A percentile compares a stretch with the other conserved stretches of the same genome.
Evolutionary conservation across 1,140 invertebrate species (phyloP).

Genomic region (Drosophila virilis): DNA sequence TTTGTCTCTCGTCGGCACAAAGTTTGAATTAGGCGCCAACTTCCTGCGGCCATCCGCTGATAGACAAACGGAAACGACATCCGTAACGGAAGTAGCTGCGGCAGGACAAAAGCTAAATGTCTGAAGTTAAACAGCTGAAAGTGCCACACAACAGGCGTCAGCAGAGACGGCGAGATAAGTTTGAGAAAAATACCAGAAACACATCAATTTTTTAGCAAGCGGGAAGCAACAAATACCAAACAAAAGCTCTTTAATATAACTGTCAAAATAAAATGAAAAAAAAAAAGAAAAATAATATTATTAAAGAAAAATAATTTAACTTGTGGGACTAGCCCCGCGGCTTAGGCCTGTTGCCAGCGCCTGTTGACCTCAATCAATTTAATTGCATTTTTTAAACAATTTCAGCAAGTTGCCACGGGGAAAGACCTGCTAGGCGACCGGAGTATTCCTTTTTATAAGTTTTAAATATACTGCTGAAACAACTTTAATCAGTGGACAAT

Average conservation of each 20-base stretch:
- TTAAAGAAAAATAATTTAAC: slow-evolving; percentile 31
- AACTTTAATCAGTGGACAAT: background rate
- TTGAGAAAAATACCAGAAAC: slow-evolving; percentile 6
- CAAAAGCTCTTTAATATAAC: slow-evolving; percentile 11
- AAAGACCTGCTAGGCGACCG: slow-evolving; percentile 10
- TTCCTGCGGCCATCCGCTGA: background rate
- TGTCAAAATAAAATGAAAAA: slow-evolving; percentile 4
- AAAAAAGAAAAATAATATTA: slow-evolving; percentile 4
- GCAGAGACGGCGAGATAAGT: slow-evolving; percentile 9
- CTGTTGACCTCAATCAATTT: slow-evolving; percentile 59
- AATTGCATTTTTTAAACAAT: slow-evolving; percentile 56
- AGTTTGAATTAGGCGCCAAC: slow-evolving; percentile 52
- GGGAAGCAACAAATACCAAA: slow-evolving; percentile 4
- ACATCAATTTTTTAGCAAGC: slow-evolving; percentile 14
- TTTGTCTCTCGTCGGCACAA: slow-evolving; percentile 36
- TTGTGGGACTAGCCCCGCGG: slow-evolving; percentile 23
- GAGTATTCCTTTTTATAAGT: slow-evolving; percentile 5
- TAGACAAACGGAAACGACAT: slow-evolving; percentile 7
- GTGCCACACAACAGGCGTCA: slow-evolving; percentile 7
- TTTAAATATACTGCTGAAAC: background rate
- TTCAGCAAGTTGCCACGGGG: slow-evolving; percentile 22
- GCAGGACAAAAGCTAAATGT: slow-evolving; percentile 18
- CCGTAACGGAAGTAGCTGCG: background rate
- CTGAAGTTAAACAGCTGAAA: background rate
- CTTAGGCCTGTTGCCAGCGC: slow-evolving; percentile 9